Base-by-base conservation (phyloP, 2,888 invertebrate genomes). In the Isotomurus palustris region DNA sequence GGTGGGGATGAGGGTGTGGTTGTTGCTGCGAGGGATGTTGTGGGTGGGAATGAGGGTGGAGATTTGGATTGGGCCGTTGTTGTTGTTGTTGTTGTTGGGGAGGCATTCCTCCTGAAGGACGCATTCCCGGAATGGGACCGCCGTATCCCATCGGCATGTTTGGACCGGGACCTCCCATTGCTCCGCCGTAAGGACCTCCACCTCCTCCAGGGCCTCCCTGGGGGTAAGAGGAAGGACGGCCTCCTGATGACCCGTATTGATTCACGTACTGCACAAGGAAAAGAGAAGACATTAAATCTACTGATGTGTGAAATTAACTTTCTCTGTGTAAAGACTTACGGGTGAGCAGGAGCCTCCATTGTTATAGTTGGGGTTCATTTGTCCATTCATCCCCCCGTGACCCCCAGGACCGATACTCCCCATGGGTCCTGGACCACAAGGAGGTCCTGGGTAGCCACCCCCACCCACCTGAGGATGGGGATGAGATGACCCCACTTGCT, bases 81-180 rank as follows among this genome's bases (percentile, higher is more conserved):
- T 57, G 55, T 55, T 81, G 74, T 83, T 83, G 51, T 79, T 79
- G 73, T 84, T 84, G 66, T 79, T 79, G 72, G 43, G 43, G 43
- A 55, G 36, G 36, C 44, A 54, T 49, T 25, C 47, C 54, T 5
- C 21, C 19, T 3, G 38, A 47, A 25, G 61, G 58, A 22, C 47
- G 47, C 47, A 47, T 47, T 6, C 47, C 47, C 8, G 25, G 8
- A 8, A 32, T 32, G 32, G 32, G n/a, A 17, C 28, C 47, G 3
- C 43, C 43, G n/a, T 29, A 28, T 5, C 47, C 47, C 43, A 43
- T 43, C 21, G 22, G 3, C 21, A 19, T 24, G n/a, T n/a, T n/a
- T n/a, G n/a, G n/a, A 32, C 32, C 32, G 32, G 8, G 14, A 27
- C 47, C 47, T 17, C 27, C 28, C 6, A 22, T 43, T 22, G 43